Evolutionary conservation across 2,797 vertebrate species (phyloP).

Genomic region (Enteromius thamalakanensis): DNA sequence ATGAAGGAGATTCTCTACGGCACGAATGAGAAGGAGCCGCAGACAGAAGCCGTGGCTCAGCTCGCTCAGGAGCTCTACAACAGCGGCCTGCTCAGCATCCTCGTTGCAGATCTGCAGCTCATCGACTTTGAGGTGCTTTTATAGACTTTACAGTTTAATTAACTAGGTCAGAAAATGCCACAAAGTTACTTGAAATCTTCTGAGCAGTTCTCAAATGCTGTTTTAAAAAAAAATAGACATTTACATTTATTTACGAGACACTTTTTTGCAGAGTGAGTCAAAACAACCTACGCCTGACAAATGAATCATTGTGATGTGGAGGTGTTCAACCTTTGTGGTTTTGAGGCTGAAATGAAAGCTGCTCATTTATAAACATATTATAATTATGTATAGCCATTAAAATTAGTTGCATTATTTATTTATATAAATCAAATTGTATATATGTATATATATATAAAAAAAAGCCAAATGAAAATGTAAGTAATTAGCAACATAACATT

Average conservation of each 20-base stretch:
- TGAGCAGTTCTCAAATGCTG: not conserved
- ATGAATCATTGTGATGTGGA: not conserved
- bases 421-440: too few species aligned
- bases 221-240: not conserved
- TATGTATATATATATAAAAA: too few species aligned
- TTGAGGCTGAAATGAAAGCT: not conserved
- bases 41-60: slow-evolving; percentile 95
- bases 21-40: slow-evolving; percentile 95
- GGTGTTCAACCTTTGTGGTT: not conserved
- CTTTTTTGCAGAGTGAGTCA: not conserved
- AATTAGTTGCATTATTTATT: not conserved
- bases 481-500: not conserved
- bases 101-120: slow-evolving; percentile 92
- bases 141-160: slow-evolving; percentile 5
- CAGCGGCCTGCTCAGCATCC: slow-evolving; percentile 91
- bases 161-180: not conserved
- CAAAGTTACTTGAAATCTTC: not conserved
- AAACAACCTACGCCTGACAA: not conserved
- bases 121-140: slow-evolving; percentile 93
- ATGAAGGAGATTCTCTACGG: slow-evolving; percentile 98
- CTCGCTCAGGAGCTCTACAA: slow-evolving; percentile 97
- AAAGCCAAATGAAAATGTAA: not conserved
- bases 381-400: not conserved
- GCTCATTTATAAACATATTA: not conserved
- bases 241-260: not conserved